Percentiles rank a stretch among this genome's conserved stretches.
phyloP scores from a whole-genome alignment of 1,140 invertebrate species.

The Pteromalus puparum region DNA sequence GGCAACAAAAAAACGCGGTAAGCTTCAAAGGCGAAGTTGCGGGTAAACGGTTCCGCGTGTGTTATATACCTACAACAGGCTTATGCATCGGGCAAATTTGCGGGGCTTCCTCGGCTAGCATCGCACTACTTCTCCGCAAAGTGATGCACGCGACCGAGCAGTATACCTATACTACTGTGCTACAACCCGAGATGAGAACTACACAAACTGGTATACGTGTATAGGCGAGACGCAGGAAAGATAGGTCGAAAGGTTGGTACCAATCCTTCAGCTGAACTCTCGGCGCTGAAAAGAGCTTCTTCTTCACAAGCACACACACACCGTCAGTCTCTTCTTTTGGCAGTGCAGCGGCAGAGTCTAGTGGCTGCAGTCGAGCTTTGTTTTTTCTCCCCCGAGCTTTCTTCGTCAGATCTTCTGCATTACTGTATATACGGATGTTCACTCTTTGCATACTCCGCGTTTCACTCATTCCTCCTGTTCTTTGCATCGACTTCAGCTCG shows the following conservation, averaged over 20 bases:
- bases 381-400: not conserved
- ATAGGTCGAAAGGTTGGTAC: not conserved
- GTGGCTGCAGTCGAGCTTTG: slow-evolving; percentile 5
- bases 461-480: not conserved
- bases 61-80: not conserved
- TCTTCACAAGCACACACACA: not conserved
- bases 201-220: not conserved
- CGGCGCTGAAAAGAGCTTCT: slow-evolving; percentile 2
- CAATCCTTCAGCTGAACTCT: slow-evolving; percentile 3
- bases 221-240: not conserved
- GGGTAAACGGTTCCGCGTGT: slow-evolving; percentile 6
- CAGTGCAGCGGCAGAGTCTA: not conserved
- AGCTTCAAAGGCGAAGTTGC: slow-evolving; percentile 33
- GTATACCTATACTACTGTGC: not conserved
- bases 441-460: slow-evolving; percentile 8
- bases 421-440: not conserved
- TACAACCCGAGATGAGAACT: too few species aligned
- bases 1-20: not conserved
- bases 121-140: not conserved
- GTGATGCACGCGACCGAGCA: not conserved
- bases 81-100: not conserved
- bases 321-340: not conserved
- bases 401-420: not conserved
- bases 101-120: not conserved
- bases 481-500: not conserved